Percentiles rank a stretch among this genome's conserved stretches.
Conservation (phyloP, 2,888 invertebrate species). For the Lycocerus yunnanus region DNA sequence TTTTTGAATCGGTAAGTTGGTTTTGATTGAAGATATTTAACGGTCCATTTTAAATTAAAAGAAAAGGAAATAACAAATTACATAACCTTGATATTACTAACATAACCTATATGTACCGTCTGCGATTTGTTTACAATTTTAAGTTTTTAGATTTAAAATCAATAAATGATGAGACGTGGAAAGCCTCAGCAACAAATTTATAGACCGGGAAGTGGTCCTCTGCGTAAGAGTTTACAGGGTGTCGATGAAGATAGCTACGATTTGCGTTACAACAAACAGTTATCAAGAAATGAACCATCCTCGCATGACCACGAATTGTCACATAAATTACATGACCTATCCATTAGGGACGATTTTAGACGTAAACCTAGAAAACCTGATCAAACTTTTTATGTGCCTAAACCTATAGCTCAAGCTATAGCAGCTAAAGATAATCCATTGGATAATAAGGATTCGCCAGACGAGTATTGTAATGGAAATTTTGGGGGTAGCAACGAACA, state of each 20-base stretch:
- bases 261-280: constrained; percentile 33
- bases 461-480: constrained; percentile 26
- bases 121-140: background rate
- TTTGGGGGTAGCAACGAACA: constrained; percentile 25
- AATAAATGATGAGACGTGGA: constrained; percentile 59
- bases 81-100: constrained; percentile 17
- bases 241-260: constrained; percentile 62
- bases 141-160: constrained; percentile 12
- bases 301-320: constrained; percentile 42
- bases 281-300: constrained; percentile 42
- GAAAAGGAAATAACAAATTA: constrained; percentile 7
- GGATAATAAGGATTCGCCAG: constrained; percentile 22
- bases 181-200: constrained; percentile 74
- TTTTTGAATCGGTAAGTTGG: background rate
- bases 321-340: constrained; percentile 40
- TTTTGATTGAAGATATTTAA: background rate
- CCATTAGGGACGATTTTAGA: constrained; percentile 37
- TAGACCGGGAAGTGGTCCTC: constrained; percentile 76
- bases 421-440: constrained; percentile 38
- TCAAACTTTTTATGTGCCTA: constrained; percentile 60
- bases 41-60: background rate
- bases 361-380: constrained; percentile 61
- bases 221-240: constrained; percentile 68
- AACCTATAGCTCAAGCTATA: constrained; percentile 56
- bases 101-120: constrained; percentile 20